phyloP scores from a whole-genome alignment of 2,888 invertebrate species.

The Drosophila melanosoma region DNA sequence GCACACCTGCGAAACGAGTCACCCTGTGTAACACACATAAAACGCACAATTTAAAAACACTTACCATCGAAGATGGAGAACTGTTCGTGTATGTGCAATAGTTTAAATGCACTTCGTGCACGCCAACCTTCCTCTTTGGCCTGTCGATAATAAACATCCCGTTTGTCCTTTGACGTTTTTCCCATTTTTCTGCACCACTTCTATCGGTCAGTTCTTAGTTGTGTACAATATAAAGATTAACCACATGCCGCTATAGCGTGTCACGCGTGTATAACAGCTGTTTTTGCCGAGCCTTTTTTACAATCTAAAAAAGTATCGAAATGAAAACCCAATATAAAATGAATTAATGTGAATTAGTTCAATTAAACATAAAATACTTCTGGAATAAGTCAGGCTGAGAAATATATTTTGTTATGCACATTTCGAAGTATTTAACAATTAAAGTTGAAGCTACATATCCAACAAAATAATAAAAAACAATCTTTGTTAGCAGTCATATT shows the following conservation, averaged over 20 bases:
- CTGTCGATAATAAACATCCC: conserved; percentile 98
- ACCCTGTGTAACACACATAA: background rate
- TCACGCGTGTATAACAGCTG: background rate
- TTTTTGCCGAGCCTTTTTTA: background rate
- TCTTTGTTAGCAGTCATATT: background rate
- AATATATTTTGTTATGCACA: background rate
- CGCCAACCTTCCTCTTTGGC: conserved; percentile 99
- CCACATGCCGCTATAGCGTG: background rate
- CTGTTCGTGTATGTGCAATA: conserved; percentile 97
- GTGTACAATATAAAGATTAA: background rate
- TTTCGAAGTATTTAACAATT: background rate
- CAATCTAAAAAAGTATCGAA: background rate
- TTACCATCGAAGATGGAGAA: conserved; percentile 94
- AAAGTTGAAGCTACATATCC: too few relatives aligned
- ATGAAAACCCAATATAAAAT: background rate
- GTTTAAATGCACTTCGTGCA: conserved; percentile 98
- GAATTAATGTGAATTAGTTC: background rate
- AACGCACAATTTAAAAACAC: background rate
- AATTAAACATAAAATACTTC: background rate
- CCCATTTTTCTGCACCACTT: conserved; percentile 89
- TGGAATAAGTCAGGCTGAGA: background rate
- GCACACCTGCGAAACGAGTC: conserved; percentile 87
- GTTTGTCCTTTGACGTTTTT: conserved; percentile 98
- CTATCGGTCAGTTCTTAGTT: background rate
- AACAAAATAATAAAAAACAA: background rate